Conservation (phyloP, 2,888 invertebrate species). For the Torymus auratus region DNA sequence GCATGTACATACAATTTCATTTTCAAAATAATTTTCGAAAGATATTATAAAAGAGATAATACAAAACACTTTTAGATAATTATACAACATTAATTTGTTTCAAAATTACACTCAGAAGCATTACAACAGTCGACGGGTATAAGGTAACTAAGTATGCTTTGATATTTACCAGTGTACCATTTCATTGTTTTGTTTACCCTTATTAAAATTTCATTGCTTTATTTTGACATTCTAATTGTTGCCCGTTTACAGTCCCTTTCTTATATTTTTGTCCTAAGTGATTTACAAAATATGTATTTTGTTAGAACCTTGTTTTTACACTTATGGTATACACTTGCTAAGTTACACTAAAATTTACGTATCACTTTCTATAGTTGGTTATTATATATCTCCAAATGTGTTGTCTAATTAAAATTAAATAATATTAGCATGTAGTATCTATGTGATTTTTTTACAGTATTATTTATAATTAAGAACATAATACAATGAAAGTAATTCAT, state of each 20-base stretch:
- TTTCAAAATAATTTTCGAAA: slow-evolving; percentile 18
- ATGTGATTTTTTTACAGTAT: neutral
- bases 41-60: slow-evolving; percentile 4
- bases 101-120: slow-evolving; percentile 61
- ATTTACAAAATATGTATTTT: slow-evolving; percentile 6
- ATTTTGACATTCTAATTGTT: slow-evolving; percentile 1
- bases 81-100: slow-evolving; percentile 60
- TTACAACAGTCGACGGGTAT: slow-evolving; percentile 58
- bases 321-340: neutral
- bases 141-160: slow-evolving; percentile 59
- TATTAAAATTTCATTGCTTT: slow-evolving; percentile 1
- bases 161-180: slow-evolving; percentile 34
- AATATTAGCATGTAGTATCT: neutral
- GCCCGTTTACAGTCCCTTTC: slow-evolving; percentile 12
- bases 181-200: slow-evolving; percentile 23
- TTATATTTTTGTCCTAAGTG: too few species aligned
- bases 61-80: slow-evolving; percentile 48
- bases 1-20: slow-evolving; percentile 27
- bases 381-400: too few species aligned
- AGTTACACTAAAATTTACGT: neutral
- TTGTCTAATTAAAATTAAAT: neutral
- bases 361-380: too few species aligned
- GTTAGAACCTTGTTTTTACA: neutral
- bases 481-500: too few species aligned
- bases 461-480: neutral